phyloP scores from a whole-genome alignment of 2,888 invertebrate species.

The Suillia variegata region DNA sequence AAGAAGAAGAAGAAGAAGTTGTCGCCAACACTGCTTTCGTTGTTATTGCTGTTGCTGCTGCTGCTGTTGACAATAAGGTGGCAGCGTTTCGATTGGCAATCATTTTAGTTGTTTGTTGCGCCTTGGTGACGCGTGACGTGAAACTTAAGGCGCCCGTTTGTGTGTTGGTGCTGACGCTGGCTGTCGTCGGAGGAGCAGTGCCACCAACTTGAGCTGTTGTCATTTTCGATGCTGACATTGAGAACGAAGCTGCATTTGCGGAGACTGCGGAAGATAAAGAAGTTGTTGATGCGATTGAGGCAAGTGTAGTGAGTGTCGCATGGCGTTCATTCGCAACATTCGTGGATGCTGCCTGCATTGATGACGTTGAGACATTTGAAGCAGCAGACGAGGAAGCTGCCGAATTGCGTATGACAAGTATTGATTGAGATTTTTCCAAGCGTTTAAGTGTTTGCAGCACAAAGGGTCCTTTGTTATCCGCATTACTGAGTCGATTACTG shows the following conservation, averaged over 20 bases:
- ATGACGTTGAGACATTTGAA: neutral
- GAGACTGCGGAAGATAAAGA: neutral
- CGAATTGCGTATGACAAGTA: slow-evolving; percentile 58
- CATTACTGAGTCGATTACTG: slow-evolving; percentile 43
- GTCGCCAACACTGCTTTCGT: neutral
- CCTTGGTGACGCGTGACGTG: slow-evolving; percentile 46
- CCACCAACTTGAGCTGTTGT: too few relatives aligned
- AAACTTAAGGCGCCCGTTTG: slow-evolving; percentile 44
- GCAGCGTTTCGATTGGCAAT: slow-evolving; percentile 28
- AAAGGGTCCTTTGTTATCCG: slow-evolving; percentile 55
- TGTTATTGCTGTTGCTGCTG: slow-evolving; percentile 16
- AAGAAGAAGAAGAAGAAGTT: slow-evolving; percentile 9
- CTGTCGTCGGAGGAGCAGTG: slow-evolving; percentile 21
- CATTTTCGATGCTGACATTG: slow-evolving; percentile 28
- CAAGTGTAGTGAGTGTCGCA: too few relatives aligned
- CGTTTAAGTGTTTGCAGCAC: slow-evolving; percentile 61
- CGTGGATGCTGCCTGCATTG: slow-evolving; percentile 9
- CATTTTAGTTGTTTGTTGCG: slow-evolving; percentile 32
- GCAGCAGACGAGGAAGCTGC: slow-evolving; percentile 23
- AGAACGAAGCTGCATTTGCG: slow-evolving; percentile 21
- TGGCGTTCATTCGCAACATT: slow-evolving; percentile 2
- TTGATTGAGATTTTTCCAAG: slow-evolving; percentile 61
- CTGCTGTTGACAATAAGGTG: slow-evolving; percentile 16
- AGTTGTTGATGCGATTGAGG: slow-evolving; percentile 5
- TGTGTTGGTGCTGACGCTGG: slow-evolving; percentile 19